Percentiles rank a stretch among this genome's conserved stretches.
These are phyloP conservation scores for Eunapius fragilis DNA, from an alignment of 37 sponge, comb jelly and placozoan species.

Conservation along the genomic window DNA sequence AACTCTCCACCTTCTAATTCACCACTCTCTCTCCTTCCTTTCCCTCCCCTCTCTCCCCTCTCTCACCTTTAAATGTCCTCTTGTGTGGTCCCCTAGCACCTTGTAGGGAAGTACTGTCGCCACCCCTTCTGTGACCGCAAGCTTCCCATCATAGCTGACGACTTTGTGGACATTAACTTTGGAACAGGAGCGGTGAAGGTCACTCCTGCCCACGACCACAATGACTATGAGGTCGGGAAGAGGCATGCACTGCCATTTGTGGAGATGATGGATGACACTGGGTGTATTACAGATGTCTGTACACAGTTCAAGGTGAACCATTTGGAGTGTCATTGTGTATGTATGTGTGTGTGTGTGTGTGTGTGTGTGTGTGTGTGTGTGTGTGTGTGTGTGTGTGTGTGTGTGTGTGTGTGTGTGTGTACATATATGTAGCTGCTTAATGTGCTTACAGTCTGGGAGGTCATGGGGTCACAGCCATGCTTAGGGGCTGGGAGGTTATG, in stretches of 20 bases:
- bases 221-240: constrained; percentile 96
- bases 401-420: too few relatives aligned
- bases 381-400: too few relatives aligned
- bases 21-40: neutral
- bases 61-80: neutral
- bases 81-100: constrained; percentile 47
- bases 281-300: constrained; percentile 82
- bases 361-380: too few relatives aligned
- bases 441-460: too few relatives aligned
- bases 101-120: constrained; percentile 64
- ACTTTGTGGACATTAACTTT: constrained; percentile 92
- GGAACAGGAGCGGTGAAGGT: constrained; percentile 99
- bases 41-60: neutral
- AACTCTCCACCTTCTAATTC: neutral
- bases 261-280: constrained; percentile 92
- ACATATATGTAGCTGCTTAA: too few relatives aligned
- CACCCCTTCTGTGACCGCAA: constrained; percentile 91
- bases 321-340: neutral
- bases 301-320: constrained; percentile 62
- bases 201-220: constrained; percentile 98
- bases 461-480: too few relatives aligned
- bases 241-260: constrained; percentile 90
- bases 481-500: neutral
- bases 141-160: constrained; percentile 89
- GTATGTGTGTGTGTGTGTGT: neutral